phyloP scores from a whole-genome alignment of 2,888 invertebrate genomes.

The Drosophila antonietae region DNA sequence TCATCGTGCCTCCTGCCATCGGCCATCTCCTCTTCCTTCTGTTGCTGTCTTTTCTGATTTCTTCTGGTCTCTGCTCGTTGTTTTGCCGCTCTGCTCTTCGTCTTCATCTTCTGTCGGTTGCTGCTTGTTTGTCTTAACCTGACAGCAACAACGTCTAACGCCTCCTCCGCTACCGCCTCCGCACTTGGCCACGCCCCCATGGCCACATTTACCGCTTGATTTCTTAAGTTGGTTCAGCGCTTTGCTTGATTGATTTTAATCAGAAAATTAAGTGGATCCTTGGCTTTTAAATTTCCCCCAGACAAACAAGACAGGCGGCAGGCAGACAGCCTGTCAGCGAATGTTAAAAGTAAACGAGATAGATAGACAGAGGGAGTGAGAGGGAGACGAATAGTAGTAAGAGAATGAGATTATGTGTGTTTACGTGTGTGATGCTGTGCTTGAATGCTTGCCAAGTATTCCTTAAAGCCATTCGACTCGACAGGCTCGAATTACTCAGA shows the following conservation, averaged over 20 bases:
- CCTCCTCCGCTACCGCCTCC: neutral
- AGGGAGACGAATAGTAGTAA: neutral
- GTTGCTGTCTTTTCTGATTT: slow-evolving; percentile 30
- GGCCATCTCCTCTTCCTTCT: neutral
- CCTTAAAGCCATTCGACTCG: neutral
- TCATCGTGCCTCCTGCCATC: neutral
- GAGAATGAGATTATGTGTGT: slow-evolving; percentile 8
- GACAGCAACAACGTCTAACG: slow-evolving; percentile 20
- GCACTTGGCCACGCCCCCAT: slow-evolving; percentile 6
- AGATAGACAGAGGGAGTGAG: too few species aligned
- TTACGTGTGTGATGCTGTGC: slow-evolving; percentile 6
- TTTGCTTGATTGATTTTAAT: slow-evolving; percentile 80
- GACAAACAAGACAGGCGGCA: slow-evolving; percentile 11
- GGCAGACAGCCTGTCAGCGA: slow-evolving; percentile 13
- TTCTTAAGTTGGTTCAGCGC: slow-evolving; percentile 52
- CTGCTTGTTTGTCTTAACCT: slow-evolving; percentile 43
- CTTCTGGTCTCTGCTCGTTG: slow-evolving; percentile 25
- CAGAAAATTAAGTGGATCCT: slow-evolving; percentile 77
- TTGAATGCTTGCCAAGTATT: neutral
- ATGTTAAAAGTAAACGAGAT: neutral
- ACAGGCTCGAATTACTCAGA: neutral
- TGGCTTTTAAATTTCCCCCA: slow-evolving; percentile 34
- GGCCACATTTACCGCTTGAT: slow-evolving; percentile 42
- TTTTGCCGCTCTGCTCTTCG: slow-evolving; percentile 5
- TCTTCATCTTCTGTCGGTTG: slow-evolving; percentile 4